These are phyloP conservation scores for Lycophotia porphyrea DNA, from an alignment of 2,888 invertebrate species.

Conservation along the genomic window DNA sequence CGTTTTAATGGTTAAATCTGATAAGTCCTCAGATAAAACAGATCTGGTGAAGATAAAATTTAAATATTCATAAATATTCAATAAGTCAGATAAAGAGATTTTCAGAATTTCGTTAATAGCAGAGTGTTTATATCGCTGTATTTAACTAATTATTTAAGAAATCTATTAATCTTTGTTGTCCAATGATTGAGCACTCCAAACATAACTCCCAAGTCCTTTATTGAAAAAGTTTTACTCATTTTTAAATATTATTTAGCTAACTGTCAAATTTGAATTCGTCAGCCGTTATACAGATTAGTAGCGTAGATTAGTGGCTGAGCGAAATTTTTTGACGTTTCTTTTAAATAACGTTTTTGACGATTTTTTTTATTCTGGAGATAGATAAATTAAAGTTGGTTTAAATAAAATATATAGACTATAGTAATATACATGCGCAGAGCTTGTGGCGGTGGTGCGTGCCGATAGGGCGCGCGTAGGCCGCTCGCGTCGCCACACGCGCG, in stretches of 20 bases:
- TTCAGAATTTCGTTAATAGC: background rate
- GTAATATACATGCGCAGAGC: slow-evolving; percentile 35
- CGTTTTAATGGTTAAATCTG: slow-evolving; percentile 33
- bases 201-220: background rate
- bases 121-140: background rate
- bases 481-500: slow-evolving; percentile 76
- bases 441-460: slow-evolving; percentile 57
- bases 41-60: slow-evolving; percentile 45
- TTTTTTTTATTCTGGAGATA: background rate
- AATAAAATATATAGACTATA: slow-evolving; percentile 25
- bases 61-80: slow-evolving; percentile 49
- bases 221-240: background rate
- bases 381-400: slow-evolving; percentile 21
- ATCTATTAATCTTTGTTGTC: background rate
- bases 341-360: background rate
- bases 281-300: no score
- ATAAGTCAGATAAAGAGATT: slow-evolving; percentile 9
- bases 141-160: background rate
- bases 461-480: slow-evolving; percentile 80
- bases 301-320: no score
- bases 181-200: background rate
- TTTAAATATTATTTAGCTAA: background rate
- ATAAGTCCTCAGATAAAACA: slow-evolving; percentile 32
- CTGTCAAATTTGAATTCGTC: background rate
- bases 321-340: background rate